Percentiles rank a stretch among this genome's conserved stretches.
phyloP scores from a whole-genome alignment of 2,113 vertebrate species.

The Solea senegalensis region DNA sequence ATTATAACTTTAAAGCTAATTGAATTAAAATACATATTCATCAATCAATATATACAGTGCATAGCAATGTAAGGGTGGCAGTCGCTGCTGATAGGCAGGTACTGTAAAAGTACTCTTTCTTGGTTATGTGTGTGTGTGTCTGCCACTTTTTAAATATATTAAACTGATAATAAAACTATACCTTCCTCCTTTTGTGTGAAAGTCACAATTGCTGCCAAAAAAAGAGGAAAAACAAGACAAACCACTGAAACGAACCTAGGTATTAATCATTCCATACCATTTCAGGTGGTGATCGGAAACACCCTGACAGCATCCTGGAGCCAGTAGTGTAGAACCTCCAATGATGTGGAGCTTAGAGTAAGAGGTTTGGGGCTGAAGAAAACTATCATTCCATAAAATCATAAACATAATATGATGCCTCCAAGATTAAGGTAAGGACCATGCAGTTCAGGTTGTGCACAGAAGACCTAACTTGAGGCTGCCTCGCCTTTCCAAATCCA shows the following conservation, averaged over 20 bases:
- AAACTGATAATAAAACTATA: too few species aligned
- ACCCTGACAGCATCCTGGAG: slow-evolving; percentile 29
- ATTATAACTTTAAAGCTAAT: too few species aligned
- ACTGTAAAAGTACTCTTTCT: neutral
- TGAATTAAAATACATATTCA: neutral
- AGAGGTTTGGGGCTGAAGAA: slow-evolving; percentile 19
- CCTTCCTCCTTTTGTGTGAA: slow-evolving; percentile 11
- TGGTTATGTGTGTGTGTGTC: neutral
- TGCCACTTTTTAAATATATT: too few species aligned
- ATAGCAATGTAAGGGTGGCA: slow-evolving; percentile 1
- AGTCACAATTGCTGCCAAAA: slow-evolving; percentile 44
- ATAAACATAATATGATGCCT: slow-evolving; percentile 52
- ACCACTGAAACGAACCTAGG: slow-evolving; percentile 22
- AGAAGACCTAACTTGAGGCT: slow-evolving; percentile 55
- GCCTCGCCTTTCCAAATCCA: slow-evolving; percentile 57
- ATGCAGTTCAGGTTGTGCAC: slow-evolving; percentile 21
- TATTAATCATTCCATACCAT: slow-evolving; percentile 43
- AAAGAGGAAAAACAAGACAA: slow-evolving; percentile 9
- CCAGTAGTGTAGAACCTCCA: slow-evolving; percentile 34
- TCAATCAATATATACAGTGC: neutral
- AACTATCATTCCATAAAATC: slow-evolving; percentile 50
- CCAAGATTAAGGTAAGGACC: slow-evolving; percentile 37
- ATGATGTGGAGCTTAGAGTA: slow-evolving; percentile 41
- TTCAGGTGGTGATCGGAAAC: slow-evolving; percentile 59
- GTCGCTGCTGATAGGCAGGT: neutral